Evolutionary conservation across 2,797 vertebrate genomes (phyloP), one percentile per base, ranked within the genome.

Genomic region (Dromococcyx pavoninus): DNA sequence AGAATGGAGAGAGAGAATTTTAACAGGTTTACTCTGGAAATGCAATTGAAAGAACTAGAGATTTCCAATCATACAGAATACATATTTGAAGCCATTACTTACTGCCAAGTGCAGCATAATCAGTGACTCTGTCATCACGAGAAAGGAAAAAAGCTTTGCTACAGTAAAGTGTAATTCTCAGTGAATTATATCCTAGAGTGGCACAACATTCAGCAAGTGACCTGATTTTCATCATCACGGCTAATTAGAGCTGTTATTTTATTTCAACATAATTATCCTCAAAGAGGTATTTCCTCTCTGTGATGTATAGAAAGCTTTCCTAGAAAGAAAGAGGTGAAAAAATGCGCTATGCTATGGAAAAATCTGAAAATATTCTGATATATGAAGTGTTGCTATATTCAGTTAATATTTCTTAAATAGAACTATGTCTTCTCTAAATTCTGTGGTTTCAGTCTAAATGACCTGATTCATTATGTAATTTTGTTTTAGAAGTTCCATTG

Each of bases 261-360:
- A 61, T 83, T 91, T 95, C 73, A 67, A 71, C 62, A 73, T 80
- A 93, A 94, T 95, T 94, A 95, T 69, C 81, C 88, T 89, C 30
- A 61, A 66, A 92, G 65, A 91, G 18, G 21, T 51, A 72, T 62
- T 92, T 92, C 66, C 60, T 79, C 65, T 73, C 74, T 82, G 54
- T 53, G 37, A 91, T 70, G 50, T 84, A 89, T 1, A 88, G 70
- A 95, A 78, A 94, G 74, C 39, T 94, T 93, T 88, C 89, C 92
- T 94, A 91, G 94, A 93, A 92, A 75, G 82, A 78, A 91, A 74
- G 62, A 81, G 32, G 73, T 66, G 66, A 93, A 89, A 69, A 21
- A 78, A 69, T 23, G 24, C 19, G 35, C 11, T 51, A 70, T 0
- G 1, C 11, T 57, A 66, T 5, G 16, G 58, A 87, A 79, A 91